Percentiles rank a stretch among this genome's conserved stretches.
Conservation (phyloP, 2,888 invertebrate species). For the Synanthedon myopaeformis region DNA sequence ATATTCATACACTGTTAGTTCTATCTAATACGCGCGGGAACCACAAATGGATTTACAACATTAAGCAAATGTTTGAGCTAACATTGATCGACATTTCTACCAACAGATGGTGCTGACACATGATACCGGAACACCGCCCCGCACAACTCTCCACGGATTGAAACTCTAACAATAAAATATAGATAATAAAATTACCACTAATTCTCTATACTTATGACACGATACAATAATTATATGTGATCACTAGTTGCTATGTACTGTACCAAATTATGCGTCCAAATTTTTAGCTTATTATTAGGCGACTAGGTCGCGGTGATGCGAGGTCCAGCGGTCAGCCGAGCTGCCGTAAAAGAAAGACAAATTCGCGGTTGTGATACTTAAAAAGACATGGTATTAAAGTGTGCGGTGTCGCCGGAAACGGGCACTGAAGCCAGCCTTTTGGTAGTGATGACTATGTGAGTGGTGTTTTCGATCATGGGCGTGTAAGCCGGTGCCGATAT, state of each 20-base stretch:
- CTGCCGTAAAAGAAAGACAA: conserved; percentile 1
- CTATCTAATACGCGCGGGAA: conserved; percentile 2
- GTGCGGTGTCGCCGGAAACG: conserved; percentile 7
- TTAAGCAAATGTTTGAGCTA: too few species aligned
- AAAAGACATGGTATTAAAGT: conserved; percentile 6
- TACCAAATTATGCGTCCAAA: conserved; percentile 62
- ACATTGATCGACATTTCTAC: conserved; percentile 1
- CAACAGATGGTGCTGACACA: conserved; percentile 14
- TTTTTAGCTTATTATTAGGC: conserved; percentile 36
- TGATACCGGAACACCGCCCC: conserved; percentile 8
- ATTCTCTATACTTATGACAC: conserved; percentile 43
- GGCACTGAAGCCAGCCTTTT: conserved; percentile 1
- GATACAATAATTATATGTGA: conserved; percentile 62
- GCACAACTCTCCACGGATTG: conserved; percentile 4
- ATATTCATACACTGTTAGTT: too few species aligned
- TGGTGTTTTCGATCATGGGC: conserved; percentile 25
- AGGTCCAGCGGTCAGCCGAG: conserved; percentile 8
- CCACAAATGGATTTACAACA: conserved; percentile 1
- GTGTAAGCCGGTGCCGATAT: conserved; percentile 48
- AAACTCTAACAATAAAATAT: conserved; percentile 2
- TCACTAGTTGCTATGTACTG: conserved; percentile 34
- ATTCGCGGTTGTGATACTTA: neutral
- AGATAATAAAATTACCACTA: conserved; percentile 12
- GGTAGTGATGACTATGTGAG: conserved; percentile 10
- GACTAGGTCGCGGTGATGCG: conserved; percentile 8